phyloP scores from a whole-genome alignment of 1,140 invertebrate species.

The Cydia splendana region DNA sequence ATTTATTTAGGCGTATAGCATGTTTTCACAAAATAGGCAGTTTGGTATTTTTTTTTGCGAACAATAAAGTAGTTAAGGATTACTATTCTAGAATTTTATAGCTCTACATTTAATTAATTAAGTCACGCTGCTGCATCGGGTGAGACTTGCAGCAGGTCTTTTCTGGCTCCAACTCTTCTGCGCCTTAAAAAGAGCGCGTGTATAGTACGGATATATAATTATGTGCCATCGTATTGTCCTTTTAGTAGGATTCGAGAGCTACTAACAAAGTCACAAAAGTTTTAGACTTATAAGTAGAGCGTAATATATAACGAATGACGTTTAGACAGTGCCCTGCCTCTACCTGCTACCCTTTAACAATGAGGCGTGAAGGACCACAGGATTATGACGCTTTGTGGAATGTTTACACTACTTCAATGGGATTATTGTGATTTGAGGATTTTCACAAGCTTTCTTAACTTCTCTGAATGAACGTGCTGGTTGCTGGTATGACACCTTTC shows the following conservation, averaged over 20 bases:
- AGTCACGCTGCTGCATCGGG: too few relatives aligned
- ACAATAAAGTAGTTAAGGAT: too few relatives aligned
- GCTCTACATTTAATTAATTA: too few relatives aligned
- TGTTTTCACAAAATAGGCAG: background rate
- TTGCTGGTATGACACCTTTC: background rate
- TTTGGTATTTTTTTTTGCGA: background rate
- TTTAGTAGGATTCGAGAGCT: background rate
- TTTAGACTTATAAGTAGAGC: background rate
- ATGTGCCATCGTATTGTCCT: too few relatives aligned
- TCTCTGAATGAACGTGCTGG: background rate
- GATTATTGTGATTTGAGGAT: background rate
- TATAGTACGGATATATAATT: too few relatives aligned
- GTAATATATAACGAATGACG: background rate
- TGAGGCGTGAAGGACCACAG: background rate
- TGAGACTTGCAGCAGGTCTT: too few relatives aligned
- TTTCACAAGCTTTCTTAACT: background rate
- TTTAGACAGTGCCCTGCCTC: background rate
- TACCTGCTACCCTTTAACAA: slow-evolving; percentile 18
- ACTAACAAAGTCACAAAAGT: background rate
- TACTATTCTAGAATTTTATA: too few relatives aligned
- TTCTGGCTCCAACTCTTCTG: too few relatives aligned
- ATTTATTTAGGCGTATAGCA: too few relatives aligned
- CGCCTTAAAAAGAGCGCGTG: too few relatives aligned
- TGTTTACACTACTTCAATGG: slow-evolving; percentile 6
- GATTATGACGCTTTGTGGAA: slow-evolving; percentile 12